phyloP scores from a whole-genome alignment of 2,113 vertebrate species.

The Otolemur garnettii region DNA sequence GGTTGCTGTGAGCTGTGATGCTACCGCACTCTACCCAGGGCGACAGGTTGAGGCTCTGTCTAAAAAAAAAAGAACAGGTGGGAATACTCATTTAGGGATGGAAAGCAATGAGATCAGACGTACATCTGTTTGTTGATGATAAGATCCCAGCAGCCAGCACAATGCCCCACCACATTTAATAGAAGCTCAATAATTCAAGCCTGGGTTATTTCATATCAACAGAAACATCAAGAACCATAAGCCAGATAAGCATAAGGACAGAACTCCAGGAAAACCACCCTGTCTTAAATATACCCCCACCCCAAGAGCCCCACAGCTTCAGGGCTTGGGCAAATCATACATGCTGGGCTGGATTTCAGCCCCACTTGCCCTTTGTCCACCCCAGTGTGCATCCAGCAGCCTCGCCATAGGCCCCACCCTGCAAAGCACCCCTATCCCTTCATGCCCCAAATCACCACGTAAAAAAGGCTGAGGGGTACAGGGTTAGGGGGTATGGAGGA shows the following conservation, averaged over 20 bases:
- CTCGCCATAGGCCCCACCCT: not conserved
- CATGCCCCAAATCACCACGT: not conserved
- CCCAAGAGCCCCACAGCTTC: not conserved
- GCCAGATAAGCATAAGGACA: not conserved
- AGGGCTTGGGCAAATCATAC: not conserved
- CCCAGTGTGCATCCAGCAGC: not conserved
- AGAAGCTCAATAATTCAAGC: not conserved
- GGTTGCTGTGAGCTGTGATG: too few relatives aligned
- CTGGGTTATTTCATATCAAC: not conserved
- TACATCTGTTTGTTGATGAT: not conserved
- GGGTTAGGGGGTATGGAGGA: not conserved
- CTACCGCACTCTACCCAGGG: too few relatives aligned
- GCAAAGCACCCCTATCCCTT: not conserved
- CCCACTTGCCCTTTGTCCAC: not conserved
- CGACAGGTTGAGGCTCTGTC: too few relatives aligned
- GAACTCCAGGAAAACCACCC: not conserved
- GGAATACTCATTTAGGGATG: not conserved
- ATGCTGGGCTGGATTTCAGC: not conserved
- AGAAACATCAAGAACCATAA: not conserved
- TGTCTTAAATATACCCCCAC: not conserved
- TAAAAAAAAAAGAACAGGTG: too few relatives aligned
- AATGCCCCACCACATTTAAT: not conserved
- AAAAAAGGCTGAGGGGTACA: not conserved
- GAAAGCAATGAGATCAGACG: not conserved
- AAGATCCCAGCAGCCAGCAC: not conserved